These are phyloP conservation scores for Actinia tenebrosa DNA, from an alignment of 64 coral and sea anemone species.

Conservation along the genomic window DNA sequence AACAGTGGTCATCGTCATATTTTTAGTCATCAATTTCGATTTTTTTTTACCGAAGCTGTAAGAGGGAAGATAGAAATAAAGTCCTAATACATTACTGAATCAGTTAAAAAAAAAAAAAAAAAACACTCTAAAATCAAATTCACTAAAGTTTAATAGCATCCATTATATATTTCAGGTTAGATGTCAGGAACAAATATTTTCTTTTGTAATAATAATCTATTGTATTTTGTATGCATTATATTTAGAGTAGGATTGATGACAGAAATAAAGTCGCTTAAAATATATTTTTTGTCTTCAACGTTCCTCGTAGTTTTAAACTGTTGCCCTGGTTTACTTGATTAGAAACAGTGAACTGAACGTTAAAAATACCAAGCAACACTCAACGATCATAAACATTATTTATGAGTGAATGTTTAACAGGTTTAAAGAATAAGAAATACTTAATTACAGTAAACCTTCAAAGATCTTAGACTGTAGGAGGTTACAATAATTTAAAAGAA, in stretches of 20 bases:
- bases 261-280: neutral
- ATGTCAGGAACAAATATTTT: neutral
- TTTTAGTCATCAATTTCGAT: too few species aligned
- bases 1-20: too few species aligned
- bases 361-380: slow-evolving; percentile 12
- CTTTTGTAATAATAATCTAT: neutral
- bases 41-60: too few species aligned
- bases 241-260: neutral
- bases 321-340: slow-evolving; percentile 17
- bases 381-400: slow-evolving; percentile 1
- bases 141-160: neutral
- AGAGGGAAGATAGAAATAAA: too few species aligned
- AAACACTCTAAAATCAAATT: neutral
- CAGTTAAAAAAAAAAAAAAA: neutral
- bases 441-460: neutral
- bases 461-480: neutral
- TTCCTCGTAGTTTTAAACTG: slow-evolving; percentile 19
- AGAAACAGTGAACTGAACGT: slow-evolving; percentile 10
- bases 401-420: slow-evolving; percentile 22
- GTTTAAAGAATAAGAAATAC: neutral
- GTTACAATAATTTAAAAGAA: neutral
- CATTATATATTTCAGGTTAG: neutral
- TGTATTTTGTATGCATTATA: neutral
- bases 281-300: neutral
- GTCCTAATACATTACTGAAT: neutral